Base-by-base conservation (phyloP, 2,888 invertebrate species). In the Phalangium opilio region DNA sequence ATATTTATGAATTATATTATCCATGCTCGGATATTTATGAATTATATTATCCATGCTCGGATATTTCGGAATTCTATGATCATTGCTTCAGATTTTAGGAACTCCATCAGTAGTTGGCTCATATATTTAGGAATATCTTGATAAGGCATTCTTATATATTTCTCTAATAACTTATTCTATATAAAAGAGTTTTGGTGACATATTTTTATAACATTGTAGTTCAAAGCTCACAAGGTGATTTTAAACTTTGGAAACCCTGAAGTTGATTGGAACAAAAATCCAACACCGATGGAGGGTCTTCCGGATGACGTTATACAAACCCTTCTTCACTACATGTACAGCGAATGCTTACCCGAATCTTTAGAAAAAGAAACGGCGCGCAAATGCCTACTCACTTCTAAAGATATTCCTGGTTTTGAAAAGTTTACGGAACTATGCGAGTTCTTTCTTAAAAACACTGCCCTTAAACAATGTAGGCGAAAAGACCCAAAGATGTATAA, bases 291-390 rank as follows among this genome's bases (percentile, higher is more conserved):
- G 35, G 67, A 69, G 48, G 73, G 73, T 49, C 63, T 77, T 41
- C 72, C 74, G 1, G 74, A 75, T 53, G 75, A 74, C 58, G 75
- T 77, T n/a, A 59, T 78, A 36, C 70, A 71, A 43, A 73, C 75
- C 8, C 71, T 75, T 19, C 62, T 79, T 18, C 74, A 78, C 62
- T 79, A 73, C 65, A 63, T 78, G 21, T 79, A 79, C 59, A 70
- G 76, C 1, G 77, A 78, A 61, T 75, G 76, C 56, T 64, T 79
- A 57, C 75, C 78, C 32, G 64, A 70, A 17, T 73, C 72, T 47
- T 63, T 78, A 56, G 70, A 71, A 12, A 75, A 75, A 60, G 69
- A 70, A 20, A 72, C 74, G 7, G 77, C 76, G 19, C 67, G 70
- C 47, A 70, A 71, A 55, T 73, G 77, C 50, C 70, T 77, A 18